These are phyloP conservation scores for Acanthochromis polyacanthus DNA, from an alignment of 2,113 vertebrate species.

Conservation along the genomic window DNA sequence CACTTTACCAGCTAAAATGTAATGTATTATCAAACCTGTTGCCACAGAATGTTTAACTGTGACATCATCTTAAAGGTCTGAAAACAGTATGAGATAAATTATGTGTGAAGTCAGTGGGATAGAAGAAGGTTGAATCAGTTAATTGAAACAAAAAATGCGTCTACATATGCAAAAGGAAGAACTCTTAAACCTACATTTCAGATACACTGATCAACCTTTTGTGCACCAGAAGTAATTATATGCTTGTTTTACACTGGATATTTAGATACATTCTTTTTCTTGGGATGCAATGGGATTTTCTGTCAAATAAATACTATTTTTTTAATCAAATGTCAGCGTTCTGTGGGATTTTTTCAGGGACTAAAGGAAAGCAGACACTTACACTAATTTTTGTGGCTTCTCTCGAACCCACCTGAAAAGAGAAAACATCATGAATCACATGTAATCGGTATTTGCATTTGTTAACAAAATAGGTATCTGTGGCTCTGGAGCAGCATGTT, in stretches of 20 bases:
- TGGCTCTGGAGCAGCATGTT: too few species aligned
- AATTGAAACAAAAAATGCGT: neutral
- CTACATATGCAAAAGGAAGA: neutral
- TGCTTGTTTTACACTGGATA: too few species aligned
- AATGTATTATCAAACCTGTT: slow-evolving; percentile 8
- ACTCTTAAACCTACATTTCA: too few species aligned
- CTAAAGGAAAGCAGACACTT: slow-evolving; percentile 81
- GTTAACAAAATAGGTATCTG: neutral
- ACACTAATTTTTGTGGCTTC: slow-evolving; percentile 97
- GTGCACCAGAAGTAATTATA: too few species aligned
- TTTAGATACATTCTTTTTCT: too few species aligned
- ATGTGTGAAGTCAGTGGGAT: neutral
- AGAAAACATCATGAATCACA: slow-evolving; percentile 58
- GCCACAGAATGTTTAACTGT: slow-evolving; percentile 2
- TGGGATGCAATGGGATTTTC: neutral
- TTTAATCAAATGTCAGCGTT: neutral
- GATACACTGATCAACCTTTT: too few species aligned
- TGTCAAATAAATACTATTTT: neutral
- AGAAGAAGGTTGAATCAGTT: too few species aligned
- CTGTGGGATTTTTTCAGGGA: neutral
- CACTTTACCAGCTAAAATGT: slow-evolving; percentile 5
- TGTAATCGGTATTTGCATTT: neutral
- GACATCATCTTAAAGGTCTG: neutral
- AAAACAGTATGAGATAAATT: neutral
- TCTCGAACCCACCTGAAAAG: slow-evolving; percentile 86